phyloP scores from a whole-genome alignment of 30 jellyfish, hydroid and myxozoan genomes.

The Aurelia coerulea region DNA sequence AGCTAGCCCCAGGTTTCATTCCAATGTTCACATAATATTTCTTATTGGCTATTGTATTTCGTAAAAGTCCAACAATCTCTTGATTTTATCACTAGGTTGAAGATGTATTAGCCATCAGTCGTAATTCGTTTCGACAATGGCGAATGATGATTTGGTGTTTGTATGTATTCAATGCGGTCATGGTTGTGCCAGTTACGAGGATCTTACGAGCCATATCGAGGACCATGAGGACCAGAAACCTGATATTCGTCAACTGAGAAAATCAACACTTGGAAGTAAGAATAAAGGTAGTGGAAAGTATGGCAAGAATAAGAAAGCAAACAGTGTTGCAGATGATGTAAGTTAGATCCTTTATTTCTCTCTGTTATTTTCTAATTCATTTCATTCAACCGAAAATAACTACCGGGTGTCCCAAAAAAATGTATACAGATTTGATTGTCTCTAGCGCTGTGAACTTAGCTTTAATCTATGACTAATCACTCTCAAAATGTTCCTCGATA shows the following conservation, averaged over 20 bases:
- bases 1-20: no score
- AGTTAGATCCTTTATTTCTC: not conserved
- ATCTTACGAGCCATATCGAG: slow-evolving; percentile 71
- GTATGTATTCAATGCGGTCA: slow-evolving; percentile 76
- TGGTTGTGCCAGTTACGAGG: slow-evolving; percentile 75
- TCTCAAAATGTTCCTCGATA: no score
- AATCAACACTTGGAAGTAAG: slow-evolving; percentile 22
- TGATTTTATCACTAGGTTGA: no score
- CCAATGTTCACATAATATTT: no score
- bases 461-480: no score
- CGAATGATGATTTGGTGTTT: slow-evolving; percentile 65
- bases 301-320: slow-evolving; percentile 16
- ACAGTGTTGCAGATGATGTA: slow-evolving; percentile 8
- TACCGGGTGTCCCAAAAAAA: no score
- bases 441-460: no score
- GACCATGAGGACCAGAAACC: slow-evolving; percentile 77
- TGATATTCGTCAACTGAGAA: slow-evolving; percentile 68
- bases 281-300: slow-evolving; percentile 6
- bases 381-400: no score
- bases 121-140: slow-evolving; percentile 13
- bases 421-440: no score
- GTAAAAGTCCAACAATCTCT: no score
- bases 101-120: no score
- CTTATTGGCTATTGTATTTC: no score
- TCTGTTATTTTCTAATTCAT: not conserved